Evolutionary conservation across 2,888 invertebrate genomes (phyloP).

Genomic region (Caenorhabditis panamensis): DNA sequence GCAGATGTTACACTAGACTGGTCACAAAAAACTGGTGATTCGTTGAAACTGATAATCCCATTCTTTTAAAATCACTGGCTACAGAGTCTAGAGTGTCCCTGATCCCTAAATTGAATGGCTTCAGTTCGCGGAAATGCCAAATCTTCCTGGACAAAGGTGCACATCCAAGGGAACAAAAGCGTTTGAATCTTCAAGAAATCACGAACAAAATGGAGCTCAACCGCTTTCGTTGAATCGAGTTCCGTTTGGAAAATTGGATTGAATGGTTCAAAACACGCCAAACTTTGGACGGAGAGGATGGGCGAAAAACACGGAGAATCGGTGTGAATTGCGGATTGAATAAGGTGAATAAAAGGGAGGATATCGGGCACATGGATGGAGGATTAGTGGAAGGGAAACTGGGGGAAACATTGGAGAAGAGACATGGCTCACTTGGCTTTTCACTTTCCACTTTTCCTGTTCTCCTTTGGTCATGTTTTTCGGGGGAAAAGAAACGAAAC

Average conservation of each 20-base stretch:
- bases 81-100: too few species aligned
- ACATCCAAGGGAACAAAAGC: too few species aligned
- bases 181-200: background rate
- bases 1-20: too few species aligned
- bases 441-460: background rate
- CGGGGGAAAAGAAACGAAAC: too few species aligned
- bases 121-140: too few species aligned
- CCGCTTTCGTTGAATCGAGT: background rate
- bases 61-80: too few species aligned
- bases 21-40: too few species aligned
- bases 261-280: background rate
- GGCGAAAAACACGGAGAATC: background rate
- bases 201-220: background rate
- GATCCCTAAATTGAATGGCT: too few species aligned
- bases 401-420: too few species aligned
- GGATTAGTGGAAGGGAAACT: background rate
- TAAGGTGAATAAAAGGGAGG: background rate
- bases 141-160: too few species aligned
- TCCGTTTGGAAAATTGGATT: conserved; percentile 6
- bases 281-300: background rate
- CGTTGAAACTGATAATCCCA: too few species aligned
- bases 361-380: background rate
- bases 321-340: conserved; percentile 4
- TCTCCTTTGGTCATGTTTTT: too few species aligned
- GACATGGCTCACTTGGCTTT: conserved; percentile 1